These are phyloP conservation scores for Lycaena phlaeas DNA, from an alignment of 2,888 invertebrate genomes.

Conservation along the genomic window DNA sequence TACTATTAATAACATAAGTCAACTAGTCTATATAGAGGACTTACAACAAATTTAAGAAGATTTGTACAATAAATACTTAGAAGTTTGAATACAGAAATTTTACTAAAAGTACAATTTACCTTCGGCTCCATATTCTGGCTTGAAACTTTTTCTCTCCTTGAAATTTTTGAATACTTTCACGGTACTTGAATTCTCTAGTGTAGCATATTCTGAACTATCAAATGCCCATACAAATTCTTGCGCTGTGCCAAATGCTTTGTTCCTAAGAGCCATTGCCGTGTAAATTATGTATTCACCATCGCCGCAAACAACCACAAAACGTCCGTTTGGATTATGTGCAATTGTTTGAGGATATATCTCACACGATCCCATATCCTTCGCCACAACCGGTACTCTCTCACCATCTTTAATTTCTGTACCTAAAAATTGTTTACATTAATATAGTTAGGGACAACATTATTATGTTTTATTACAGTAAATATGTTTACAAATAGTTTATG, in stretches of 20 bases:
- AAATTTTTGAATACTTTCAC: slow-evolving; percentile 98
- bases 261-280: slow-evolving; percentile 98
- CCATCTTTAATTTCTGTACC: slow-evolving; percentile 88
- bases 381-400: slow-evolving; percentile 91
- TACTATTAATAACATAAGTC: too few relatives aligned
- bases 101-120: too few relatives aligned
- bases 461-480: slow-evolving; percentile 4
- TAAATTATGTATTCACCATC: slow-evolving; percentile 99
- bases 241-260: slow-evolving; percentile 98
- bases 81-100: too few relatives aligned
- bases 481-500: slow-evolving; percentile 1
- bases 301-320: slow-evolving; percentile 94
- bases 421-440: slow-evolving; percentile 20
- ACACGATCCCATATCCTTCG: slow-evolving; percentile 99
- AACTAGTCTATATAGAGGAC: too few relatives aligned
- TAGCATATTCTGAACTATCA: slow-evolving; percentile 94
- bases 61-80: too few relatives aligned
- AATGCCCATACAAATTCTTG: slow-evolving; percentile 99
- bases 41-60: too few relatives aligned
- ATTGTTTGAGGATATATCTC: slow-evolving; percentile 99
- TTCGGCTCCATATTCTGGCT: slow-evolving; percentile 97
- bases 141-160: slow-evolving; percentile 96
- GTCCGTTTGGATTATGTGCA: slow-evolving; percentile 98
- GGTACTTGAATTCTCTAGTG: slow-evolving; percentile 89
- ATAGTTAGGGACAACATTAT: too few relatives aligned